A percentile compares a stretch with the other conserved stretches of the same genome.
phyloP scores from a whole-genome alignment of 2,888 invertebrate genomes.

The Temnothorax unifasciatus region DNA sequence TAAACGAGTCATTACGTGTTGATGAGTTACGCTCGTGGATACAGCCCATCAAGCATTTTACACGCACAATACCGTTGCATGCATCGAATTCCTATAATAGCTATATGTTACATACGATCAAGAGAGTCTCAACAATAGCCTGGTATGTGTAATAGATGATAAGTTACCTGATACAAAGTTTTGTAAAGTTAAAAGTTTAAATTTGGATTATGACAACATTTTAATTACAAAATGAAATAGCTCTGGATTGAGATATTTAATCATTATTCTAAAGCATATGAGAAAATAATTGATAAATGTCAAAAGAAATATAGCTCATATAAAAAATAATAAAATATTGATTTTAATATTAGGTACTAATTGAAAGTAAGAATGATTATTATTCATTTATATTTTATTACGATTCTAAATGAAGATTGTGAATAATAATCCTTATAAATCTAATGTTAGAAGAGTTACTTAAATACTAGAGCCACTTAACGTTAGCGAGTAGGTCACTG shows the following conservation, averaged over 20 bases:
- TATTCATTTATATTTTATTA: neutral
- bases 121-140: neutral
- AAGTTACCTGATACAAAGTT: neutral
- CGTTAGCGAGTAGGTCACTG: neutral
- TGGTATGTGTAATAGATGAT: neutral
- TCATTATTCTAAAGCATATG: neutral
- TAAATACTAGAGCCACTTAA: neutral
- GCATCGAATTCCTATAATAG: conserved; percentile 20
- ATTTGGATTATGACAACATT: neutral
- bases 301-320: neutral
- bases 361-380: neutral
- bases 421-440: neutral
- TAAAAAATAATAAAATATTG: neutral
- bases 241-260: neutral
- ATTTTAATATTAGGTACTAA: neutral
- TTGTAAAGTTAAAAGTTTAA: neutral
- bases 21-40: conserved; percentile 33
- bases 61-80: conserved; percentile 34
- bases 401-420: neutral
- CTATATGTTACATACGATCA: conserved; percentile 8
- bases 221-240: neutral
- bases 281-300: neutral
- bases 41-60: conserved; percentile 35
- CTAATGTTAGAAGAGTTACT: neutral
- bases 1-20: conserved; percentile 33